Evolutionary conservation across 2,888 invertebrate genomes (phyloP).

Genomic region (Stratiomys singularior): DNA sequence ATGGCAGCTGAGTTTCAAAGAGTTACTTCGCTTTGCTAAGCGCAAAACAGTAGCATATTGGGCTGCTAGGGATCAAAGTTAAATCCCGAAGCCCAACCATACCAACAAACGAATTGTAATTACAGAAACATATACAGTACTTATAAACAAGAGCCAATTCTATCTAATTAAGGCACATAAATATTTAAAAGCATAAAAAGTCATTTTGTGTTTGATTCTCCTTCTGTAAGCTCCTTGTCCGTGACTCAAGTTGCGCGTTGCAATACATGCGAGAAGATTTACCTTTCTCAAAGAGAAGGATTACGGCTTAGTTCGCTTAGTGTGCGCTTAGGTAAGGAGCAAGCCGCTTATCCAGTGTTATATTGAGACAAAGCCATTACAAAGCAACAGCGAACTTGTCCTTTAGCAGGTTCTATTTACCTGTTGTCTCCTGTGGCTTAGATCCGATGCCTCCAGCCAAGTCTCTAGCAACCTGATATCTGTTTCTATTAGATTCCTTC

Average conservation of each 20-base stretch:
- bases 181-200: slow-evolving; percentile 52
- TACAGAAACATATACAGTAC: slow-evolving; percentile 16
- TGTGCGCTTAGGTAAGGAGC: not conserved
- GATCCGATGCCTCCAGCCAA: no score
- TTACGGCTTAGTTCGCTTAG: slow-evolving; percentile 31
- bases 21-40: not conserved
- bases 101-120: slow-evolving; percentile 20
- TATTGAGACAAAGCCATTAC: slow-evolving; percentile 15
- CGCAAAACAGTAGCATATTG: not conserved
- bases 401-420: slow-evolving; percentile 9
- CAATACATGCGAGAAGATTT: no score
- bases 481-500: no score
- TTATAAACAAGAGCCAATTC: slow-evolving; percentile 46
- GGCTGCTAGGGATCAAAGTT: slow-evolving; percentile 39
- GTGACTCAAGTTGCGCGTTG: not conserved
- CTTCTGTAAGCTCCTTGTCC: not conserved
- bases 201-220: slow-evolving; percentile 7
- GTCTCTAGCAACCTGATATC: no score
- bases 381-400: slow-evolving; percentile 15
- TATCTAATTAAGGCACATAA: slow-evolving; percentile 51
- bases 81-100: slow-evolving; percentile 4
- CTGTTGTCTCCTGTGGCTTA: not conserved
- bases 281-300: not conserved
- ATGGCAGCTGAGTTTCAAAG: not conserved
- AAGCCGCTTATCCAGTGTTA: not conserved